A percentile compares a stretch with the other conserved stretches of the same genome.
phyloP scores from a whole-genome alignment of 1,140 invertebrate genomes.

The Ladona fulva region DNA sequence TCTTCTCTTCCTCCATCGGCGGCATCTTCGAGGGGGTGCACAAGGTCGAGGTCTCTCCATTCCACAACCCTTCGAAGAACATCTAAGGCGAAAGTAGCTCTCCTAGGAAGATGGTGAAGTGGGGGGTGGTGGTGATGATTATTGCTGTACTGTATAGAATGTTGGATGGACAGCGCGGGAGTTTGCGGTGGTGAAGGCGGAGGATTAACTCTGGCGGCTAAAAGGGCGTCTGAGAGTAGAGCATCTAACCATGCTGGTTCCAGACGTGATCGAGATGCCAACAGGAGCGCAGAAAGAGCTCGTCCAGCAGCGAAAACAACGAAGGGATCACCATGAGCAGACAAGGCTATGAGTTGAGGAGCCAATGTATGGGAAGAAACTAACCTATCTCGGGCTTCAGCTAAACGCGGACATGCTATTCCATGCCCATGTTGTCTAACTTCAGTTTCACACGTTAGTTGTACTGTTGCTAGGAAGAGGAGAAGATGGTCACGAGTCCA shows the following conservation, averaged over 20 bases:
- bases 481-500: slow-evolving; percentile 62
- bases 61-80: slow-evolving; percentile 76
- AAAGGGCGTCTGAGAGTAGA: slow-evolving; percentile 39
- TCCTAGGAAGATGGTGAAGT: slow-evolving; percentile 38
- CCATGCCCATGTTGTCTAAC: slow-evolving; percentile 72
- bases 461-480: slow-evolving; percentile 69
- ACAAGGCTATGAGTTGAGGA: slow-evolving; percentile 69
- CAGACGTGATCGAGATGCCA: slow-evolving; percentile 69
- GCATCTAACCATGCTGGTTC: slow-evolving; percentile 69
- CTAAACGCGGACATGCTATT: slow-evolving; percentile 65
- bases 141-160: slow-evolving; percentile 30
- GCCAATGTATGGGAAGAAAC: slow-evolving; percentile 70
- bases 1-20: slow-evolving; percentile 30
- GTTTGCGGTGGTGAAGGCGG: slow-evolving; percentile 21
- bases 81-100: slow-evolving; percentile 73
- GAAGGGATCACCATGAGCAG: slow-evolving; percentile 66
- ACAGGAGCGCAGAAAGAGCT: slow-evolving; percentile 70
- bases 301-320: slow-evolving; percentile 68
- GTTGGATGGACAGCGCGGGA: slow-evolving; percentile 42
- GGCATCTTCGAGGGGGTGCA: slow-evolving; percentile 65
- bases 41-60: slow-evolving; percentile 70
- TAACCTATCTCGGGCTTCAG: slow-evolving; percentile 67
- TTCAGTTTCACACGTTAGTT: slow-evolving; percentile 73
- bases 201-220: neutral
- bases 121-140: slow-evolving; percentile 11